Evolutionary conservation across 2,113 vertebrate genomes (phyloP).

Genomic region (Leucosticte australis): DNA sequence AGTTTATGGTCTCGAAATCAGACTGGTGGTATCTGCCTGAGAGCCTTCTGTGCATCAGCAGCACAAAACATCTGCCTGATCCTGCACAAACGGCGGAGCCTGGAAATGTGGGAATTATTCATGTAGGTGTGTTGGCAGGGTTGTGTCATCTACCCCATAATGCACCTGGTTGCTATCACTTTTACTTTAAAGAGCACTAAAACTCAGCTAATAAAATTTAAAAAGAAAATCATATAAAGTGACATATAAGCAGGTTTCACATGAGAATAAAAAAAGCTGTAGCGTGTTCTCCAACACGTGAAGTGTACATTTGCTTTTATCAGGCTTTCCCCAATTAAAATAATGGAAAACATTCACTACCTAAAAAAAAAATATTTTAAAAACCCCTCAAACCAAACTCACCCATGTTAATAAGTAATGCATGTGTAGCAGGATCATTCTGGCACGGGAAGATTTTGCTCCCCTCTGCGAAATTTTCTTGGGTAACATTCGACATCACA

Average conservation of each 20-base stretch:
- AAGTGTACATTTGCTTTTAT: slow-evolving; percentile 13
- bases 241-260: slow-evolving; percentile 15
- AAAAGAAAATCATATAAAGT: slow-evolving; percentile 37
- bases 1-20: background rate
- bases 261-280: background rate
- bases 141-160: background rate
- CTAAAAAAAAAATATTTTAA: background rate
- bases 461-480: background rate
- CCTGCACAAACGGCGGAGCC: background rate
- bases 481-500: background rate
- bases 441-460: background rate
- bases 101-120: slow-evolving; percentile 14
- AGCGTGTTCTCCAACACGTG: slow-evolving; percentile 5
- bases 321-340: background rate
- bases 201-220: slow-evolving; percentile 33
- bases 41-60: background rate
- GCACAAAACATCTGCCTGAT: background rate
- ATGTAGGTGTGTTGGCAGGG: background rate
- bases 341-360: slow-evolving; percentile 41
- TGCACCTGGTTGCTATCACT: slow-evolving; percentile 36
- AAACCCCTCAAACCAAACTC: background rate
- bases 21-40: background rate
- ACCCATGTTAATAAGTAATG: background rate
- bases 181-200: slow-evolving; percentile 48
- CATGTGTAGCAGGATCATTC: background rate